Base-by-base conservation (phyloP, 30 jellyfish, hydroid and myxozoan species). In the Aurelia aurita complex sp. Pacific region DNA sequence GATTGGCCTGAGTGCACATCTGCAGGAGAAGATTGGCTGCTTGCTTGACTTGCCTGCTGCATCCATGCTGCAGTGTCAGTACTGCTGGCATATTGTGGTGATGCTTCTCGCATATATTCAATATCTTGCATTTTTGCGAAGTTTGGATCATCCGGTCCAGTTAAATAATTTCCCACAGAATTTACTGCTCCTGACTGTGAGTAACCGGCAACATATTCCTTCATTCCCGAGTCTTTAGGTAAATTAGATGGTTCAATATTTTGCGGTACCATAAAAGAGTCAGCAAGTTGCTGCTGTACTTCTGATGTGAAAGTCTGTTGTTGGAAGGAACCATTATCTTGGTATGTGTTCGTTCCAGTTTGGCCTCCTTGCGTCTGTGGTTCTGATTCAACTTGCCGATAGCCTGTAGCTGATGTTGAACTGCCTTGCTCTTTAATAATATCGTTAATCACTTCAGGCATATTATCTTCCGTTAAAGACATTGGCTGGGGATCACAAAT, bases 391-490 rank as follows among this genome's bases (percentile, higher is more conserved):
- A 34, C 42, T 15, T 75, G 85, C 14, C 3, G 36, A 61, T 61
- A 61, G 36, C 4, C 40, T 43, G 83, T 18, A 4, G 69, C 6
- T 73, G 83, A 35, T 52, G 54, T 23, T 15, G 70, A 17, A 12
- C 34, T 61, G 57, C 57, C 14, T 46, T 46, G 68, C n/a, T 84
- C 78, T 29, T 84, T 84, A 4, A 84, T 73, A 23, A 84, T n/a
- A 12, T 84, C 86, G 66, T 3, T 72, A 0, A 38, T 62, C 16
- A 64, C 9, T n/a, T 54, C 79, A 8, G 85, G 80, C 10, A 86
- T 80, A 11, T 69, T 67, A 67, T 86, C 95, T 11, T 86, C 95
- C 11, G 95, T 86, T 57, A 86, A 62, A 3, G 95, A 86, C 95
- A 86, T 86, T 5, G 95, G 95, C 67, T 86, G 95, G 4, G 95